These are phyloP conservation scores for Phortica okadai DNA, from an alignment of 2,888 invertebrate species.

Conservation along the genomic window DNA sequence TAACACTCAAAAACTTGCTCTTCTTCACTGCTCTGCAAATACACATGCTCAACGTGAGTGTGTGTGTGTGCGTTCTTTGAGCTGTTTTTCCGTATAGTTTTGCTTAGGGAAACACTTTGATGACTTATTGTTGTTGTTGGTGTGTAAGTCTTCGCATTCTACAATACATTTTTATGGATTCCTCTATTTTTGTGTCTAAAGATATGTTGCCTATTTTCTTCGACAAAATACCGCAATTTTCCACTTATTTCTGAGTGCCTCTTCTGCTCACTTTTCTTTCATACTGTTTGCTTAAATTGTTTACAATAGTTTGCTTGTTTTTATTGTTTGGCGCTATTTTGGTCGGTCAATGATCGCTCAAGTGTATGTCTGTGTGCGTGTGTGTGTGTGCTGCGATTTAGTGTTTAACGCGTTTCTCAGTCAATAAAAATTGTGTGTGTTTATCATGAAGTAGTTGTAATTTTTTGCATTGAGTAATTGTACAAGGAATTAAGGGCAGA, in stretches of 20 bases:
- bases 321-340: constrained; percentile 7
- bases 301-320: constrained; percentile 22
- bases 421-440: background rate
- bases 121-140: background rate
- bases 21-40: background rate
- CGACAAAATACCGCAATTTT: background rate
- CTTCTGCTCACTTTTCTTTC: constrained; percentile 5
- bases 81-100: background rate
- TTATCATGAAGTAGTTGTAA: background rate
- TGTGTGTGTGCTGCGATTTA: constrained; percentile 8
- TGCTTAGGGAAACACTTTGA: background rate
- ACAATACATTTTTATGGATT: constrained; percentile 65
- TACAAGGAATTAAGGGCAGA: too few species aligned
- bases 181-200: constrained; percentile 60
- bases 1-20: background rate
- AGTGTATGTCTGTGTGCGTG: constrained; percentile 7
- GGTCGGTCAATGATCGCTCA: constrained; percentile 27
- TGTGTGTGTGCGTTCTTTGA: background rate
- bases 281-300: constrained; percentile 26
- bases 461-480: too few species aligned
- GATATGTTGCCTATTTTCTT: constrained; percentile 42
- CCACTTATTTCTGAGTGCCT: background rate
- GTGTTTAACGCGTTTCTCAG: background rate
- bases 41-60: background rate
- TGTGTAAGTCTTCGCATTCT: constrained; percentile 47